These are phyloP conservation scores for Aurelia aurita complex sp. Pacific DNA, from an alignment of 30 jellyfish, hydroid and myxozoan genomes.

Conservation along the genomic window DNA sequence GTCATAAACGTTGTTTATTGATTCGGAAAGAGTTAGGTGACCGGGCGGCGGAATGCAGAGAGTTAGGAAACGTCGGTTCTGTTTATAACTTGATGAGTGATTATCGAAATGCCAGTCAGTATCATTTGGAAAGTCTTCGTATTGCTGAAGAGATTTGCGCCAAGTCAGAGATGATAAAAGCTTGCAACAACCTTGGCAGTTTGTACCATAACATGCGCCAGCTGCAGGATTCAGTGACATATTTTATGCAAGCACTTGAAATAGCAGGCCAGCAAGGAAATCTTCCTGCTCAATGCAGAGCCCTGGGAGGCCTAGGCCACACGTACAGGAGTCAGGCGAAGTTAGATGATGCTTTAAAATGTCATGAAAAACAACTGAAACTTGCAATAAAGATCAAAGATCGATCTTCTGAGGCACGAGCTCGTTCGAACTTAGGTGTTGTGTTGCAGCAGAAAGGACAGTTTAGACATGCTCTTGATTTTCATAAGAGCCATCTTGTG, in stretches of 20 bases:
- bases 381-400: constrained; percentile 70
- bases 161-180: constrained; percentile 53
- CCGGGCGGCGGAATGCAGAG: constrained; percentile 80
- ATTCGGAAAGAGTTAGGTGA: constrained; percentile 70
- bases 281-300: constrained; percentile 69
- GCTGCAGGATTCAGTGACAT: constrained; percentile 63
- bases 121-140: constrained; percentile 65
- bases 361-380: constrained; percentile 85
- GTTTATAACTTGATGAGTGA: constrained; percentile 92
- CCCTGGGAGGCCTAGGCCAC: constrained; percentile 92
- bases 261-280: constrained; percentile 51
- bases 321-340: constrained; percentile 80
- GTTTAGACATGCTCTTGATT: constrained; percentile 81
- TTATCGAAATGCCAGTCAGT: constrained; percentile 78
- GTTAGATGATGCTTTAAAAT: constrained; percentile 71
- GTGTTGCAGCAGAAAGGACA: constrained; percentile 88
- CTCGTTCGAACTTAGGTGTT: constrained; percentile 90
- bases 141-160: constrained; percentile 60
- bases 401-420: constrained; percentile 87
- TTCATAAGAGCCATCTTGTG: constrained; percentile 82
- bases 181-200: constrained; percentile 78
- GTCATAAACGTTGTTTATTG: constrained; percentile 89
- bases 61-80: constrained; percentile 90
- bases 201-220: constrained; percentile 75
- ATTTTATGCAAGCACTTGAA: constrained; percentile 72